These are phyloP conservation scores for Tiliacea citrago DNA, from an alignment of 2,888 invertebrate species.

Conservation along the genomic window DNA sequence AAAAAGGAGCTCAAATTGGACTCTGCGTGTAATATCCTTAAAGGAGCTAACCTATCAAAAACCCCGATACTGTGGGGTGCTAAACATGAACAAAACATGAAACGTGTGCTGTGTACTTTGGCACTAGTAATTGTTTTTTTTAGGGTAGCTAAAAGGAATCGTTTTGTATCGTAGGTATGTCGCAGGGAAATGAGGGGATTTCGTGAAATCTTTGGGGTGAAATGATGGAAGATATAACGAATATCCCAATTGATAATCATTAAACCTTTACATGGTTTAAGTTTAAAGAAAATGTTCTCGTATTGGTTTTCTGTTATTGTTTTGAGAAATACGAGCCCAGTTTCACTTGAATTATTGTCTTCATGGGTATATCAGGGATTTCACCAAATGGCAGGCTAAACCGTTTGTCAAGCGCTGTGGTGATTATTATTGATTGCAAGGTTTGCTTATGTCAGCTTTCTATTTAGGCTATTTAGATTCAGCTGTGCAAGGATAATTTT, in stretches of 20 bases:
- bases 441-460: not conserved
- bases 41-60: not conserved
- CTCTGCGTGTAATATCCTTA: too few species aligned
- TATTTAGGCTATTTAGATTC: not conserved
- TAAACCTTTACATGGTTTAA: not conserved
- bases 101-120: conserved; percentile 13
- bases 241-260: not conserved
- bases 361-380: not conserved
- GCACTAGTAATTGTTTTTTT: not conserved
- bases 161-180: too few species aligned
- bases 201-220: not conserved
- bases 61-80: too few species aligned
- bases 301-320: too few species aligned
- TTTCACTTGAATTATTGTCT: not conserved
- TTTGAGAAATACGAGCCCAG: not conserved
- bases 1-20: not conserved
- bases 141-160: not conserved
- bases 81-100: too few species aligned
- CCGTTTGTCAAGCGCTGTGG: not conserved
- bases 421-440: not conserved
- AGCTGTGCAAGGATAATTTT: not conserved
- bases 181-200: not conserved
- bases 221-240: not conserved
- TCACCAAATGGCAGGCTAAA: not conserved
- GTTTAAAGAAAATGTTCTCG: not conserved